Evolutionary conservation across 2,888 invertebrate species (phyloP), one percentile per base, ranked within the genome.

Genomic region (Autographa pulchrina): DNA sequence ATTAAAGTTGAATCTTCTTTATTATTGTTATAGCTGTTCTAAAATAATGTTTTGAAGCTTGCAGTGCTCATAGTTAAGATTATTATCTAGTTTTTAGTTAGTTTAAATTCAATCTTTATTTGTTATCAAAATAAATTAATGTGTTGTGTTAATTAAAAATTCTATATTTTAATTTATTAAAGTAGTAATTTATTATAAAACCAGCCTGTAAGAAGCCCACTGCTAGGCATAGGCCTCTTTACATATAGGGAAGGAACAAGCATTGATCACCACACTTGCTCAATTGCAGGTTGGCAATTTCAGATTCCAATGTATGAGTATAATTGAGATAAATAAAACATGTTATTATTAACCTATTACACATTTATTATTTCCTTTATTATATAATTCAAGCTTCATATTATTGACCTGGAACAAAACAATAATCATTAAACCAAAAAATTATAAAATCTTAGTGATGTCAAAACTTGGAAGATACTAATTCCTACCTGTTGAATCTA

Each of bases 391-490:
- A 7, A 13, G 41, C 41, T 41, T 41, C 2, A 41, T 7, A 2
- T 9, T 41, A 48, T 16, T 52, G 52, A 52, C 18, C 52, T 52
- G 52, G n/a, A 52, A 52, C 52, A 52, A 52, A 52, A 52, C n/a
- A 52, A 18, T 7, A 52, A 18, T 18, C n/a, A n/a, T 48, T 48
- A 48, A 48, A n/a, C n/a, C 16, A 48, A 48, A 48, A 48, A 48
- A 48, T n/a, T n/a, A 48, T 2, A 52, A 52, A 52, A 18, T 18
- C 48, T 48, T n/a, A 48, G n/a, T 48, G 0, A 48, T n/a, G n/a
- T n/a, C n/a, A 48, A 48, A 48, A 48, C 48, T 48, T 48, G n/a
- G 16, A 48, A 48, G 48, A 48, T 48, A 48, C 48, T n/a, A 48
- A n/a, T 18, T 6, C 52, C 9, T 52, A 52, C 52, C 52, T 18